These are phyloP conservation scores for Spea bombifrons DNA, from an alignment of 2,113 vertebrate genomes.

Conservation along the genomic window DNA sequence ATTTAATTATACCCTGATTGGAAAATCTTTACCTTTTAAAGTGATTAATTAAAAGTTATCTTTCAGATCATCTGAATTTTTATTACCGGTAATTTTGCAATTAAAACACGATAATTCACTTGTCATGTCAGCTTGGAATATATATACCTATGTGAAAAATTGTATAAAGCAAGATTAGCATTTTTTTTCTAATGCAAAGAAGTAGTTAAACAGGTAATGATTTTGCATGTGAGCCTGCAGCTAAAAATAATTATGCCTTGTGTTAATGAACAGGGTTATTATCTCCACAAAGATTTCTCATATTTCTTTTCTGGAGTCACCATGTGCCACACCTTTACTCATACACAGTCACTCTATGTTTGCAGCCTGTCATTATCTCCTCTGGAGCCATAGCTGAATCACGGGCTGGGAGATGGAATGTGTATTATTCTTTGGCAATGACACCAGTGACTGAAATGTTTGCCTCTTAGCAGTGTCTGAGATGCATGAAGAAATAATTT, in stretches of 20 bases:
- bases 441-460: not conserved
- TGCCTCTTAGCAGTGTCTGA: not conserved
- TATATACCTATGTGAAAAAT: too few relatives aligned
- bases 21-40: too few relatives aligned
- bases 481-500: not conserved
- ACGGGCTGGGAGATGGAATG: not conserved
- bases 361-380: conserved; percentile 24
- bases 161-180: not conserved
- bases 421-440: conserved; percentile 4
- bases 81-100: too few relatives aligned
- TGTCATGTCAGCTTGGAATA: too few relatives aligned
- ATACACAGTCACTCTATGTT: not conserved
- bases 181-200: too few relatives aligned
- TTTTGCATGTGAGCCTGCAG: not conserved
- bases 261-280: conserved; percentile 29
- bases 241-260: not conserved
- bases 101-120: too few relatives aligned
- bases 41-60: too few relatives aligned
- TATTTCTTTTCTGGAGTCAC: conserved; percentile 16
- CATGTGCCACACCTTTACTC: conserved; percentile 5
- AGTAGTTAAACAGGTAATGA: conserved; percentile 2
- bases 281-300: conserved; percentile 2
- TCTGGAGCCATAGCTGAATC: conserved; percentile 19
- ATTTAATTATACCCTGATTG: too few relatives aligned
- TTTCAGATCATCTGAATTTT: too few relatives aligned